Percentiles rank a stretch among this genome's conserved stretches.
phyloP scores from a whole-genome alignment of 1,140 invertebrate genomes.

The Thaumatotibia leucotreta region DNA sequence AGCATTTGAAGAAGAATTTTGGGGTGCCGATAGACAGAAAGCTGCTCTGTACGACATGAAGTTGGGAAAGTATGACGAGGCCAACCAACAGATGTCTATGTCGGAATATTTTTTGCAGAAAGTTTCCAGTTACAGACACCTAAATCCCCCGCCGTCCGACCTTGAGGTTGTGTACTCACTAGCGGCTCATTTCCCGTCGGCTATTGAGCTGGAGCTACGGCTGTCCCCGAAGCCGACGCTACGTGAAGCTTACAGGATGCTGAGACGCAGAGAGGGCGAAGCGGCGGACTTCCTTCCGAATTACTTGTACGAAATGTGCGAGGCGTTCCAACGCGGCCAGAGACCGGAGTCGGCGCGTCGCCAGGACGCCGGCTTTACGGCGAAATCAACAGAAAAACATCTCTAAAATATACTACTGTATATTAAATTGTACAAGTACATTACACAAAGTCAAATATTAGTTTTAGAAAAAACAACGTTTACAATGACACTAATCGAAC shows the following conservation, averaged over 20 bases:
- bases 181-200: slow-evolving; percentile 65
- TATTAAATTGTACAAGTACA: not conserved
- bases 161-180: slow-evolving; percentile 69
- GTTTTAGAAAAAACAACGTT: too few relatives aligned
- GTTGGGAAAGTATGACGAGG: slow-evolving; percentile 62
- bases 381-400: slow-evolving; percentile 17
- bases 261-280: slow-evolving; percentile 63
- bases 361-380: slow-evolving; percentile 24
- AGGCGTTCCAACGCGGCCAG: slow-evolving; percentile 58
- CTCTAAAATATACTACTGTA: slow-evolving; percentile 20
- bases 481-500: too few relatives aligned
- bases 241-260: slow-evolving; percentile 60
- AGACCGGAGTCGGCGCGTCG: slow-evolving; percentile 50
- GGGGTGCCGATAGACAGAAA: slow-evolving; percentile 63
- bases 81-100: slow-evolving; percentile 54
- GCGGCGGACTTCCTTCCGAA: slow-evolving; percentile 62
- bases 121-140: slow-evolving; percentile 63
- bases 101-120: slow-evolving; percentile 69
- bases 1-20: slow-evolving; percentile 65
- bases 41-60: slow-evolving; percentile 66
- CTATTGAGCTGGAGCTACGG: slow-evolving; percentile 63
- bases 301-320: slow-evolving; percentile 71
- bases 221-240: slow-evolving; percentile 63
- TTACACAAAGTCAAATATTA: too few relatives aligned
- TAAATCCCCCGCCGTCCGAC: slow-evolving; percentile 63